phyloP scores from a whole-genome alignment of 2,888 invertebrate species.

The Leptogaster cylindrica region DNA sequence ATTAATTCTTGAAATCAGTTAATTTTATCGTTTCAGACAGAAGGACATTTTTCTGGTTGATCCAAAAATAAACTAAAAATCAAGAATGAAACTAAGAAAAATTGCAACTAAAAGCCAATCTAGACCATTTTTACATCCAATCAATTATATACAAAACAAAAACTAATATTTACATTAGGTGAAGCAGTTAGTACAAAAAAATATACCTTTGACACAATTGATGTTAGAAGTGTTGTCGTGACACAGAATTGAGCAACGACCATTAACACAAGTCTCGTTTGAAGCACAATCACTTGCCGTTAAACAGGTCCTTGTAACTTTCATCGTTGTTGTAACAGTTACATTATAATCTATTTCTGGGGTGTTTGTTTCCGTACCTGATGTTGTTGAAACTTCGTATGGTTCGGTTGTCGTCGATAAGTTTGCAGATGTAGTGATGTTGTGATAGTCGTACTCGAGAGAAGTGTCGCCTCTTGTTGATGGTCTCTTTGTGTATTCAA shows the following conservation, averaged over 20 bases:
- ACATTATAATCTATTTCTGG: slow-evolving; percentile 34
- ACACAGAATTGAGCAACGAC: slow-evolving; percentile 62
- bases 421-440: slow-evolving; percentile 50
- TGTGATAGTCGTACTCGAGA: slow-evolving; percentile 54
- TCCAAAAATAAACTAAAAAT: background rate
- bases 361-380: slow-evolving; percentile 38
- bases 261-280: slow-evolving; percentile 67
- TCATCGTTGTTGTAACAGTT: slow-evolving; percentile 49
- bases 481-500: slow-evolving; percentile 51
- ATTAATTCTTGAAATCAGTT: too few species aligned
- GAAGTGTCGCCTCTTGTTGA: slow-evolving; percentile 60
- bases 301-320: slow-evolving; percentile 64
- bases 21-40: too few species aligned
- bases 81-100: slow-evolving; percentile 15
- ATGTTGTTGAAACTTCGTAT: slow-evolving; percentile 43
- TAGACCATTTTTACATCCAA: slow-evolving; percentile 23
- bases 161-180: slow-evolving; percentile 29
- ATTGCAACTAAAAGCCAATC: slow-evolving; percentile 12
- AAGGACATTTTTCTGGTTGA: too few species aligned
- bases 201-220: slow-evolving; percentile 60
- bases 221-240: slow-evolving; percentile 49
- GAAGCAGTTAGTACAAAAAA: slow-evolving; percentile 30
- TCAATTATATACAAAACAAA: slow-evolving; percentile 25
- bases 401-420: slow-evolving; percentile 49
- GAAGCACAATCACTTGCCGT: slow-evolving; percentile 68